phyloP scores from a whole-genome alignment of 2,888 invertebrate species.

The Spisula solida region DNA sequence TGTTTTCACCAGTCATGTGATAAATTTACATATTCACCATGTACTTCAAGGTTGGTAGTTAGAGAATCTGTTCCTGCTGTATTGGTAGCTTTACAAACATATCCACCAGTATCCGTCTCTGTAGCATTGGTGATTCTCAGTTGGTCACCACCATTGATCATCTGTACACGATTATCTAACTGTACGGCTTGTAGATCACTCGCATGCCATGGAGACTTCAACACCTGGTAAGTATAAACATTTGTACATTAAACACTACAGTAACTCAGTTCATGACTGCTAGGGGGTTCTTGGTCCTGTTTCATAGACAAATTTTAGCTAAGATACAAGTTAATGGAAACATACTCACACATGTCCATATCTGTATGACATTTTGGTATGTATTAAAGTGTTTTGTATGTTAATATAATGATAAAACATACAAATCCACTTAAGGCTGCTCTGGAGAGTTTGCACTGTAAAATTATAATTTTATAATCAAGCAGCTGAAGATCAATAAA shows the following conservation, averaged over 20 bases:
- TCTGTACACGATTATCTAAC: constrained; percentile 64
- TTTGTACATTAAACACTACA: not conserved
- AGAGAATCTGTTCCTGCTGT: constrained; percentile 87
- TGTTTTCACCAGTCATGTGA: too few species aligned
- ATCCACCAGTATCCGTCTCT: constrained; percentile 82
- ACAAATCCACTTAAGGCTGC: too few species aligned
- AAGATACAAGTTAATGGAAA: not conserved
- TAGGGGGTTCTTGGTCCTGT: not conserved
- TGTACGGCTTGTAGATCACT: constrained; percentile 47
- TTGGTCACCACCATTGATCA: constrained; percentile 77
- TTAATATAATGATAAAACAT: too few species aligned
- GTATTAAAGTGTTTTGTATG: too few species aligned
- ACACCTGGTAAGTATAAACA: not conserved
- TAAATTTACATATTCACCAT: constrained; percentile 76
- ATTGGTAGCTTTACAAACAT: constrained; percentile 88
- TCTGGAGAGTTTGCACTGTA: too few species aligned
- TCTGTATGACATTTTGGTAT: too few species aligned
- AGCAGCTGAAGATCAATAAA: too few species aligned
- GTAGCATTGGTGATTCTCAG: constrained; percentile 79
- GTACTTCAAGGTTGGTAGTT: constrained; percentile 82
- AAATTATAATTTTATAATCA: too few species aligned
- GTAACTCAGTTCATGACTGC: not conserved
- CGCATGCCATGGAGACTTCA: not conserved
- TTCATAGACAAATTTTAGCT: not conserved
- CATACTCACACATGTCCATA: too few species aligned